Evolutionary conservation across 2,888 invertebrate genomes (phyloP).

Genomic region (Perithous albicinctus): DNA sequence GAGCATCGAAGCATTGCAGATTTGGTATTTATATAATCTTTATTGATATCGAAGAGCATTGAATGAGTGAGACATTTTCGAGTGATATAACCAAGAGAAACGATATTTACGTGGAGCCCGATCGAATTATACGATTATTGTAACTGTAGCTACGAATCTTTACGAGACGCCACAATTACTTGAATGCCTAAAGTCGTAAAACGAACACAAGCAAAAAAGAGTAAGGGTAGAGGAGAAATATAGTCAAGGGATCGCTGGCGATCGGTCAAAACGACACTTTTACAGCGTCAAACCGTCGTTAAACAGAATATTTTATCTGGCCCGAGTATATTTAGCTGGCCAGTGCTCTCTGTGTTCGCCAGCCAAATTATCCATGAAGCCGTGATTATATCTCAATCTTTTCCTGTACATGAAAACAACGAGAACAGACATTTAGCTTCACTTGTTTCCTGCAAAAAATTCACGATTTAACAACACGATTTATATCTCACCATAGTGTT

Average conservation of each 20-base stretch:
- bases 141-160: conserved; percentile 22
- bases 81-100: conserved; percentile 36
- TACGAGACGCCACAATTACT: conserved; percentile 33
- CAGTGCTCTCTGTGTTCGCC: background rate
- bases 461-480: conserved; percentile 21
- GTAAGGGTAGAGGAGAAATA: background rate
- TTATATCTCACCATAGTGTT: conserved; percentile 26
- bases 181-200: conserved; percentile 31
- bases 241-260: background rate
- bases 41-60: background rate
- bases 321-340: background rate
- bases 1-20: background rate
- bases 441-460: conserved; percentile 19
- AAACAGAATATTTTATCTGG: conserved; percentile 40
- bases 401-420: background rate
- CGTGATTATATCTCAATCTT: conserved; percentile 31
- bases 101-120: background rate
- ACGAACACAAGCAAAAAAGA: background rate
- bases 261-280: conserved; percentile 30
- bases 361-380: conserved; percentile 34
- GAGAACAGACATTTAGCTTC: conserved; percentile 17
- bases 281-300: conserved; percentile 10
- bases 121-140: conserved; percentile 37
- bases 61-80: conserved; percentile 25
- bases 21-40: background rate